Conservation (phyloP, 2,888 invertebrate genomes). For the Perdita meconis region DNA sequence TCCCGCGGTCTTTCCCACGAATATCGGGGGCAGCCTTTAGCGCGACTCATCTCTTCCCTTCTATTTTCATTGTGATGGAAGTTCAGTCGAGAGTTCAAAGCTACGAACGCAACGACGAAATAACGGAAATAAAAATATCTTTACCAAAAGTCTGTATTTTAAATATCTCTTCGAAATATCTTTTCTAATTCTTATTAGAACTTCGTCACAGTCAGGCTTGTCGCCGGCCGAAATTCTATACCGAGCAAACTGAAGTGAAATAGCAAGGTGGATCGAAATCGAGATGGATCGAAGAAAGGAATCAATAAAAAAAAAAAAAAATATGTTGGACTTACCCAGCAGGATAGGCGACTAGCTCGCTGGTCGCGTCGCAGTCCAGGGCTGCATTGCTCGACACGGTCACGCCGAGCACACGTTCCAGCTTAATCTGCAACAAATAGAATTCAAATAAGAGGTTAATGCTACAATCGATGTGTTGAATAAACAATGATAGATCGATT, state of each 20-base stretch:
- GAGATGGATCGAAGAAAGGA: conserved; percentile 18
- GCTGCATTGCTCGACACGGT: conserved; percentile 97
- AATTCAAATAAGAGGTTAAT: not conserved
- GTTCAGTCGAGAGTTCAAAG: too few species aligned
- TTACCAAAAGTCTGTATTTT: too few species aligned
- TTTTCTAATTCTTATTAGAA: too few species aligned
- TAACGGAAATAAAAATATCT: too few species aligned
- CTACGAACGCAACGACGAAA: too few species aligned
- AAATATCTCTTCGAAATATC: too few species aligned
- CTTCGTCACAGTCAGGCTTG: too few species aligned
- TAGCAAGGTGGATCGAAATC: conserved; percentile 16
- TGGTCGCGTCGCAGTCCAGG: conserved; percentile 93
- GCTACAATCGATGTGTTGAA: not conserved
- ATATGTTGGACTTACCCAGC: conserved; percentile 92
- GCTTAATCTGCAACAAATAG: conserved; percentile 91
- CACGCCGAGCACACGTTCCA: conserved; percentile 97
- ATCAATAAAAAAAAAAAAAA: conserved; percentile 25
- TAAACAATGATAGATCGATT: too few species aligned
- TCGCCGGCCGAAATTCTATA: not conserved
- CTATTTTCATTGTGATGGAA: too few species aligned
- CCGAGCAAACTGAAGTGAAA: not conserved
- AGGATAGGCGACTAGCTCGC: conserved; percentile 96
- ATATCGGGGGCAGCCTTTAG: conserved; percentile 52
- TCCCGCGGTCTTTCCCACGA: conserved; percentile 58
- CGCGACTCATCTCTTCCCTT: conserved; percentile 25